Evolutionary conservation across 2,888 invertebrate species (phyloP), one percentile per base, ranked within the genome.

Genomic region (Sinelater perroti): DNA sequence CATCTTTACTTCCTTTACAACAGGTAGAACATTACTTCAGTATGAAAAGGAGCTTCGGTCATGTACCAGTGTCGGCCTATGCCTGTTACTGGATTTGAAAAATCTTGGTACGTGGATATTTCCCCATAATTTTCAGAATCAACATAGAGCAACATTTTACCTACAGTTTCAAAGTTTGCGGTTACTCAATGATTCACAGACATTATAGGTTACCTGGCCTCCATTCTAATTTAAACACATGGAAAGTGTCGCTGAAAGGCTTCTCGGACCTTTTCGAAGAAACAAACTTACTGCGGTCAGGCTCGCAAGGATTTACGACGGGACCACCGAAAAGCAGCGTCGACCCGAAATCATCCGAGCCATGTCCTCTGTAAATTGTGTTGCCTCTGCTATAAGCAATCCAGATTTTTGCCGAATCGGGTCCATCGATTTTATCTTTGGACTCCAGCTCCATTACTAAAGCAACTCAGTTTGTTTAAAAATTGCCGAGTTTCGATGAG

Each of bases 161-260:
- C 75, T 76, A 50, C 40, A 44, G 24, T 13, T n/a, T n/a, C n/a
- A n/a, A 11, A 45, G 10, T n/a, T 33, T n/a, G n/a, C 13, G 31
- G 17, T 6, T 20, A 20, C n/a, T n/a, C n/a, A n/a, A n/a, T n/a
- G n/a, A n/a, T n/a, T n/a, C n/a, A n/a, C n/a, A n/a, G n/a, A n/a
- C 3, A 10, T 30, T 1, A 11, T 11, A 7, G 14, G 13, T 47
- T 24, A 85, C 86, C 81, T 69, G 83, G 82, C 6, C 79, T 81
- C 91, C 91, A 92, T 46, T 82, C 81, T 1, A 90, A 52, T 5
- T 81, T 80, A 70, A 85, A 91, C 1, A 77, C 78, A 66, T 91
- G 90, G 72, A 84, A 88, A 6, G 81, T 79, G 3, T 84, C 78
- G 5, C 84, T 83, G 82, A 85, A 85, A 0, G 71, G 62, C 1